A percentile compares a stretch with the other conserved stretches of the same genome.
Conservation (phyloP, 2,888 invertebrate species). For the Trachelus iudaicus region DNA sequence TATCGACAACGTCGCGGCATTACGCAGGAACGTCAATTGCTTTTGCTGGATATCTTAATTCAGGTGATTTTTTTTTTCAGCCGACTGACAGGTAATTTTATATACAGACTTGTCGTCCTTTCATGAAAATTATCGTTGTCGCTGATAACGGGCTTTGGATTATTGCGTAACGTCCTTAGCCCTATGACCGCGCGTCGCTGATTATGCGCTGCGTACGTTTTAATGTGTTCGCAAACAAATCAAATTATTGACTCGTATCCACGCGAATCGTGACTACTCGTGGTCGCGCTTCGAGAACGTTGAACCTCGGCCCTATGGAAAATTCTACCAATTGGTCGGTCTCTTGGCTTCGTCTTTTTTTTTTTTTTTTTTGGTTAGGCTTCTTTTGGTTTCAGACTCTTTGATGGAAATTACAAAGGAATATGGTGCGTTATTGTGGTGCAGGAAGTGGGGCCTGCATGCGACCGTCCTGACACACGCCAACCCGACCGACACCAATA, state of each 20-base stretch:
- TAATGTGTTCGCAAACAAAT: not conserved
- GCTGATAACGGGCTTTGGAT: not conserved
- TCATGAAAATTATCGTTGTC: not conserved
- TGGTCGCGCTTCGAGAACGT: not conserved
- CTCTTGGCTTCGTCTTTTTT: not conserved
- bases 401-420: not conserved
- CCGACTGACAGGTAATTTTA: too few relatives aligned
- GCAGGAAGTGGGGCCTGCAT: not conserved
- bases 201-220: not conserved
- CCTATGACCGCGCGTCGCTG: not conserved
- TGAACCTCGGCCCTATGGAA: not conserved
- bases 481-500: slow-evolving; percentile 34
- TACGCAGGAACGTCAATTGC: too few relatives aligned
- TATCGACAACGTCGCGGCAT: too few relatives aligned
- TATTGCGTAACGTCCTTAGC: not conserved
- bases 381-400: not conserved
- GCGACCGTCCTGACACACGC: slow-evolving; percentile 16
- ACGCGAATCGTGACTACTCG: not conserved
- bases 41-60: too few relatives aligned
- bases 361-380: too few relatives aligned
- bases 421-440: not conserved
- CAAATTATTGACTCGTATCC: not conserved
- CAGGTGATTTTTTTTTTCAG: too few relatives aligned
- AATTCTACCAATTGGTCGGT: not conserved
- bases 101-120: not conserved